Percentiles rank a stretch among this genome's conserved stretches.
These are phyloP conservation scores for Oscheius myriophilus DNA, from an alignment of 2,888 invertebrate genomes.

Conservation along the genomic window DNA sequence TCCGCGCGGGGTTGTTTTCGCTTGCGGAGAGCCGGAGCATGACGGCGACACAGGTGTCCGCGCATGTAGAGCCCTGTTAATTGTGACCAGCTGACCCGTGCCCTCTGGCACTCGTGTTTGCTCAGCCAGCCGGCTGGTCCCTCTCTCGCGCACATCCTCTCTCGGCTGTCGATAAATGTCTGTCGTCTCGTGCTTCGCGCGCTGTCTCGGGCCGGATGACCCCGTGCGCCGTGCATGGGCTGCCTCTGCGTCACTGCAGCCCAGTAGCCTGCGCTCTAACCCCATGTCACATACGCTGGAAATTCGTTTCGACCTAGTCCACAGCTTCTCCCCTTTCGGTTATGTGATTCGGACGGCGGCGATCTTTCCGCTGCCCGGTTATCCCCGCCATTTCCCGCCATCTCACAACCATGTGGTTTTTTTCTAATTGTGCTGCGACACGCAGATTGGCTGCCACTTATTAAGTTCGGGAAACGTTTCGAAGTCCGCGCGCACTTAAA, in stretches of 20 bases:
- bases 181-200: conserved; percentile 23
- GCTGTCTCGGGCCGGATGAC: conserved; percentile 30
- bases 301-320: conserved; percentile 35
- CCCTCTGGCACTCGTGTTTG: conserved; percentile 32
- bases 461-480: too few relatives aligned
- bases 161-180: conserved; percentile 26
- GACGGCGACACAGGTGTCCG: too few relatives aligned
- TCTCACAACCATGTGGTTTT: too few relatives aligned
- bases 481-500: too few relatives aligned
- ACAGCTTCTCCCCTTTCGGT: conserved; percentile 30
- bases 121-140: conserved; percentile 29
- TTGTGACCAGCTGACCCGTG: conserved; percentile 33
- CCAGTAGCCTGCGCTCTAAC: conserved; percentile 29
- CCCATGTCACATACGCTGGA: conserved; percentile 34
- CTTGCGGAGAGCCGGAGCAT: too few relatives aligned
- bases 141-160: conserved; percentile 26
- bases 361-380: conserved; percentile 15
- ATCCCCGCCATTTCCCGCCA: not conserved
- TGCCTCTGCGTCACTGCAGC: conserved; percentile 25
- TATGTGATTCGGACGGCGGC: conserved; percentile 21
- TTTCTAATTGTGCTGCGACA: too few relatives aligned
- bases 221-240: conserved; percentile 30
- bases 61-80: conserved; percentile 20
- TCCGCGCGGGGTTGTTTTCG: too few relatives aligned
- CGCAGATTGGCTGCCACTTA: too few relatives aligned